These are phyloP conservation scores for Heliocidaris erythrogramma DNA, from an alignment of 35 echinoderm and acorn worm genomes.

Conservation along the genomic window DNA sequence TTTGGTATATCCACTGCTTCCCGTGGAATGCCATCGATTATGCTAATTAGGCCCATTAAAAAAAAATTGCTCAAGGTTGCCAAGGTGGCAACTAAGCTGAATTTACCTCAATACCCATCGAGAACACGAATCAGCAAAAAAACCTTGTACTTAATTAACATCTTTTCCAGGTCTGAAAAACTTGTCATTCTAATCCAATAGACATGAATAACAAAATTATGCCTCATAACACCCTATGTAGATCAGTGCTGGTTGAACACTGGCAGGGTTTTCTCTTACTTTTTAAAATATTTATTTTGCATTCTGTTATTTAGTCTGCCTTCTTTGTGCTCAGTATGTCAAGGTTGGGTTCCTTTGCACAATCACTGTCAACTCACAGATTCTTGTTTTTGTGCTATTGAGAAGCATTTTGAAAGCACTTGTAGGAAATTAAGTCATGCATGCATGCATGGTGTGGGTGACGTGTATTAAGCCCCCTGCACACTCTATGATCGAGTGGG, in stretches of 20 bases:
- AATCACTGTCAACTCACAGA: neutral
- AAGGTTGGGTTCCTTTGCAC: slow-evolving; percentile 1
- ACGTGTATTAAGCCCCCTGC: too few relatives aligned
- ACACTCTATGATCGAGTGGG: too few relatives aligned
- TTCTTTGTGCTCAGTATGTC: neutral
- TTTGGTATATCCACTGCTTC: too few relatives aligned
- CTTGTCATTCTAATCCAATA: neutral
- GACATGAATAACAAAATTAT: neutral
- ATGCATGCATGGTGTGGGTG: neutral
- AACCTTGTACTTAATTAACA: too few relatives aligned
- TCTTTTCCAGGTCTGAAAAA: too few relatives aligned
- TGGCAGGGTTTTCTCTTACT: neutral
- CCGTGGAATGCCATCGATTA: too few relatives aligned
- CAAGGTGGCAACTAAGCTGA: too few relatives aligned
- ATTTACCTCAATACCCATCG: too few relatives aligned
- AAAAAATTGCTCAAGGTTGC: too few relatives aligned
- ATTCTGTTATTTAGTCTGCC: neutral
- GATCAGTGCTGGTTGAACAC: neutral
- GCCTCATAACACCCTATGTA: neutral
- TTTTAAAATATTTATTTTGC: neutral
- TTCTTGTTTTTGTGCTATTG: neutral
- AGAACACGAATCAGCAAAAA: too few relatives aligned
- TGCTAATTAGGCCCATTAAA: too few relatives aligned
- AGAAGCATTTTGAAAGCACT: neutral
- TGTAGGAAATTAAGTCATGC: neutral